Evolutionary conservation across 2,888 invertebrate species (phyloP).

Genomic region (Linnaemya vulpina): DNA sequence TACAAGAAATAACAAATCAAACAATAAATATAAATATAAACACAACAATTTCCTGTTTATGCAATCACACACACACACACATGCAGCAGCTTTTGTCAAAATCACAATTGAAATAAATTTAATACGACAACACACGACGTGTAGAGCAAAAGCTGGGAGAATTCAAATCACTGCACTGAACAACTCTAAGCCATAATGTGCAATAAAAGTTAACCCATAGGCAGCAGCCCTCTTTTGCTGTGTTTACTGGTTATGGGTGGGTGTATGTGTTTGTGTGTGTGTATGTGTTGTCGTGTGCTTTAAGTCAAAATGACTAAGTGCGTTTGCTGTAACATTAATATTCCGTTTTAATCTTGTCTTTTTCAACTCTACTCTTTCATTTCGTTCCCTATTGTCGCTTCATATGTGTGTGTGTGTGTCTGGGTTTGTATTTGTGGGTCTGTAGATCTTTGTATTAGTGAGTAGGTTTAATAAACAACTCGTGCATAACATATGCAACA

Average conservation of each 20-base stretch:
- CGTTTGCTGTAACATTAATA: slow-evolving; percentile 63
- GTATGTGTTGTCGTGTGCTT: neutral
- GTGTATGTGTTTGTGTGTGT: neutral
- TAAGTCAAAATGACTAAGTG: slow-evolving; percentile 40
- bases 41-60: slow-evolving; percentile 43
- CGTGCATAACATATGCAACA: slow-evolving; percentile 70
- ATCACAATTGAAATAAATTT: slow-evolving; percentile 5
- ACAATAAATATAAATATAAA: slow-evolving; percentile 46
- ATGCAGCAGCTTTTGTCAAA: neutral
- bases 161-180: slow-evolving; percentile 53
- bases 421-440: neutral
- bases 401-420: neutral
- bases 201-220: neutral
- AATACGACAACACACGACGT: neutral
- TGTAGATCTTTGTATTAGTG: slow-evolving; percentile 13
- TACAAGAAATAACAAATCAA: slow-evolving; percentile 44
- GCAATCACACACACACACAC: neutral
- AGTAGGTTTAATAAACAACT: slow-evolving; percentile 68
- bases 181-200: slow-evolving; percentile 31
- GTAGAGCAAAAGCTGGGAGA: neutral
- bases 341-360: slow-evolving; percentile 61
- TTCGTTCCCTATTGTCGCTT: neutral
- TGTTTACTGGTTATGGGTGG: neutral
- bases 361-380: slow-evolving; percentile 29
- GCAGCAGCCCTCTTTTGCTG: too few relatives aligned